Evolutionary conservation across 2,888 invertebrate genomes (phyloP).

Genomic region (Philereme transversata): DNA sequence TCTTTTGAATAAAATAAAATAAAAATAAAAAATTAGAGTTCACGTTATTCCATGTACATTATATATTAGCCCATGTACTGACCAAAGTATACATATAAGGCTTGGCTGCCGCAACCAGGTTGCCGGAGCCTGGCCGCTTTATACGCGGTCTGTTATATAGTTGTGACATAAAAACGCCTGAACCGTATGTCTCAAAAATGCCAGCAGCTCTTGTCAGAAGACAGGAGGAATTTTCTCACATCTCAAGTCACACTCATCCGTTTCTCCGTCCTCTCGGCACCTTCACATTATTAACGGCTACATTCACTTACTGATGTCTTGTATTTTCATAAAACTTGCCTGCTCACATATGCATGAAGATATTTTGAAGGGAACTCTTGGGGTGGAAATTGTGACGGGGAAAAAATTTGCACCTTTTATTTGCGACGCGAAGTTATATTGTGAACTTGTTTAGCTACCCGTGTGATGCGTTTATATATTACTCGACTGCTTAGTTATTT

Average conservation of each 20-base stretch:
- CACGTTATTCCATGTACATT: too few species aligned
- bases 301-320: slow-evolving; percentile 36
- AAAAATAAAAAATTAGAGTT: too few species aligned
- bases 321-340: slow-evolving; percentile 32
- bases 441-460: slow-evolving; percentile 10
- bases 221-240: slow-evolving; percentile 23
- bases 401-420: slow-evolving; percentile 15
- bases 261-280: slow-evolving; percentile 27
- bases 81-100: too few species aligned
- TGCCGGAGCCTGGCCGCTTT: too few species aligned
- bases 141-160: background rate
- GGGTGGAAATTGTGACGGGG: slow-evolving; percentile 13
- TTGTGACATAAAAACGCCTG: too few species aligned
- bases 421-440: slow-evolving; percentile 7
- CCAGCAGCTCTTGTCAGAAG: slow-evolving; percentile 19
- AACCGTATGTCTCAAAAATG: slow-evolving; percentile 29
- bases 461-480: slow-evolving; percentile 11
- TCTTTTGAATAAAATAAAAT: too few species aligned
- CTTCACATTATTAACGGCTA: slow-evolving; percentile 37
- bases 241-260: slow-evolving; percentile 36
- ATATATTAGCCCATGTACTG: too few species aligned
- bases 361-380: slow-evolving; percentile 14
- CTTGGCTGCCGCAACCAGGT: too few species aligned
- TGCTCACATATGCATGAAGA: slow-evolving; percentile 35
- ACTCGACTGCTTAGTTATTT: background rate